These are phyloP conservation scores for Knipowitschia caucasica DNA, from an alignment of 2,797 vertebrate genomes.

Conservation along the genomic window DNA sequence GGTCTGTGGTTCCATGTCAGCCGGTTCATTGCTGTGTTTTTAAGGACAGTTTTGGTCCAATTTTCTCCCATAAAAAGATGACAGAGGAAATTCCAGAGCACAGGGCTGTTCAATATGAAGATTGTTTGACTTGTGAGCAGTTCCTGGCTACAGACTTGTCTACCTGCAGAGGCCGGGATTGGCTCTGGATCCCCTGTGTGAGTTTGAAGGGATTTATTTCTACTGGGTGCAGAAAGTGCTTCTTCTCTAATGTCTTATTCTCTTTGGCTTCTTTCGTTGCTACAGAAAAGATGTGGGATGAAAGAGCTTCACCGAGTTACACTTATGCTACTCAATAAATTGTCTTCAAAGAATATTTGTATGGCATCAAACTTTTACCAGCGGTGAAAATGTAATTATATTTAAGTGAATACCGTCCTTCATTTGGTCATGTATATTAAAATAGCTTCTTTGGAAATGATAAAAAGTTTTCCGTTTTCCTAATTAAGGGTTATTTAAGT, in stretches of 20 bases:
- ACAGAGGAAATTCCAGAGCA: constrained; percentile 4
- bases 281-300: constrained; percentile 8
- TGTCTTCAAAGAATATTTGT: neutral
- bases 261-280: constrained; percentile 31
- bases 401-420: neutral
- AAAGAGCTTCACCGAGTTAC: constrained; percentile 17
- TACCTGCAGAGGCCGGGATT: constrained; percentile 23
- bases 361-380: neutral
- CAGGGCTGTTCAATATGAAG: constrained; percentile 9
- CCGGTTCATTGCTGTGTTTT: constrained; percentile 29
- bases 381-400: neutral
- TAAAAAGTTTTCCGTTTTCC: too few relatives aligned
- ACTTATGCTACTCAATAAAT: constrained; percentile 2
- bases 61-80: constrained; percentile 9
- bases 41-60: constrained; percentile 32
- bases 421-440: too few relatives aligned
- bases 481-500: too few relatives aligned
- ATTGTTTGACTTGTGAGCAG: constrained; percentile 25
- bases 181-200: constrained; percentile 32
- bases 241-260: constrained; percentile 39
- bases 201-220: constrained; percentile 49
- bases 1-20: constrained; percentile 42
- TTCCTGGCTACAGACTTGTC: constrained; percentile 22
- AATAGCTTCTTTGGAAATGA: too few relatives aligned
- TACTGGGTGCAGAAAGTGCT: constrained; percentile 29